A percentile compares a stretch with the other conserved stretches of the same genome.
These are phyloP conservation scores for Eriocheir sinensis DNA, from an alignment of 1,140 invertebrate genomes.

Conservation along the genomic window DNA sequence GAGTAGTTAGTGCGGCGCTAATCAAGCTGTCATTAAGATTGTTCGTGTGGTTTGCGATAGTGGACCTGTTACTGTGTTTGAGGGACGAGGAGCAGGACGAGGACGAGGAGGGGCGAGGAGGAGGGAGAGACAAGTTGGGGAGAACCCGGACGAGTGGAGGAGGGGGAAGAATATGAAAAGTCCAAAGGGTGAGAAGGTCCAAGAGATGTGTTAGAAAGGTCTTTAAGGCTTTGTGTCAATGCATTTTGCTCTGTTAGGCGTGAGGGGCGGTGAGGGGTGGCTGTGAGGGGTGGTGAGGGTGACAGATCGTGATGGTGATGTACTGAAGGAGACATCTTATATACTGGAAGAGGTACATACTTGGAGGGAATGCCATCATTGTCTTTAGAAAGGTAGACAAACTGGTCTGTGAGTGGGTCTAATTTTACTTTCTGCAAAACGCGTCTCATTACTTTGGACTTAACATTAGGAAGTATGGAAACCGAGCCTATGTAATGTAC, in stretches of 20 bases:
- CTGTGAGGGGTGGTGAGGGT: not conserved
- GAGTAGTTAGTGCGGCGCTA: not conserved
- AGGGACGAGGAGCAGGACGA: not conserved
- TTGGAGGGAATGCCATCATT: slow-evolving; percentile 48
- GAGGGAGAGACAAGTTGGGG: slow-evolving; percentile 20
- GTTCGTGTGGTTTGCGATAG: not conserved
- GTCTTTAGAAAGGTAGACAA: slow-evolving; percentile 42
- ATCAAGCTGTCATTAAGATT: too few species aligned
- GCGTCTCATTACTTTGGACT: slow-evolving; percentile 49
- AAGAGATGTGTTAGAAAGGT: not conserved
- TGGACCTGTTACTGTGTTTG: not conserved
- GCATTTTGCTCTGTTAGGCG: not conserved
- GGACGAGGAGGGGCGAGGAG: slow-evolving; percentile 36
- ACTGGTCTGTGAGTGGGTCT: slow-evolving; percentile 7
- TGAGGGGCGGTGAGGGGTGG: not conserved
- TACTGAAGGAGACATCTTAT: not conserved
- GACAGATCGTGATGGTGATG: not conserved
- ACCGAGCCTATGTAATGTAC: slow-evolving; percentile 50
- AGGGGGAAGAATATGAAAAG: slow-evolving; percentile 42
- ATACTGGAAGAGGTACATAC: not conserved
- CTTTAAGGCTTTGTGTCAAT: not conserved
- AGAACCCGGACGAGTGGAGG: not conserved
- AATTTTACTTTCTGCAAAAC: slow-evolving; percentile 46
- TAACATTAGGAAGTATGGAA: slow-evolving; percentile 32
- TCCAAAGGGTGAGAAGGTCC: not conserved